These are phyloP conservation scores for Cladorhizidae sp. DNA, from an alignment of 37 sponge, comb jelly and placozoan genomes.

Conservation along the genomic window DNA sequence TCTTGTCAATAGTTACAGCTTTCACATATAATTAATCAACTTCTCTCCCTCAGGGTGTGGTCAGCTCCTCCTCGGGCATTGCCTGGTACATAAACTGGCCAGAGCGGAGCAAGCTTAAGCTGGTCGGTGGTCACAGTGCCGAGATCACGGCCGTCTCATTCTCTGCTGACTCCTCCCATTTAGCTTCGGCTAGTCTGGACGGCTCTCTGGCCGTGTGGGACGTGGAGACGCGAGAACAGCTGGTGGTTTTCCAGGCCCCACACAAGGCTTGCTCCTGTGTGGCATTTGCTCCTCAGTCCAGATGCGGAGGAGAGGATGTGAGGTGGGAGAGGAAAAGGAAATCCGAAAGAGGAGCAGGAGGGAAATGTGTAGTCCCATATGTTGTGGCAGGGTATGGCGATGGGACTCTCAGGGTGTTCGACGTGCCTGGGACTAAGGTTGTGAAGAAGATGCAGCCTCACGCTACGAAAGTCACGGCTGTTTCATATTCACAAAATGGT, in stretches of 20 bases:
- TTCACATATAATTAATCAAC: too few relatives aligned
- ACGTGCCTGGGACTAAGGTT: slow-evolving; percentile 33
- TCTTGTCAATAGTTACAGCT: too few relatives aligned
- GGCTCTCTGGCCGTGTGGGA: slow-evolving; percentile 68
- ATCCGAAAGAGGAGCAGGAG: too few relatives aligned
- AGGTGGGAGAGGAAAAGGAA: neutral
- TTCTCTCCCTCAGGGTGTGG: slow-evolving; percentile 70
- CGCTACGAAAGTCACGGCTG: slow-evolving; percentile 42
- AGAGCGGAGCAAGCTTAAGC: slow-evolving; percentile 54
- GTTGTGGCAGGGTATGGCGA: slow-evolving; percentile 81
- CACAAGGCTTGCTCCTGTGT: slow-evolving; percentile 63
- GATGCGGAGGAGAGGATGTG: neutral
- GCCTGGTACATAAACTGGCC: slow-evolving; percentile 87
- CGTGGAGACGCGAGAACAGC: slow-evolving; percentile 59
- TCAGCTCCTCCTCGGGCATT: slow-evolving; percentile 66
- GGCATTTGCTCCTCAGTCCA: slow-evolving; percentile 42
- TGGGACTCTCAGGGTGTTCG: slow-evolving; percentile 83
- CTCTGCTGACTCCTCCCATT: slow-evolving; percentile 10
- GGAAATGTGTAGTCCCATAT: too few relatives aligned
- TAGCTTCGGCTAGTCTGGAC: slow-evolving; percentile 59
- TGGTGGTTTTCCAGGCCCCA: slow-evolving; percentile 59
- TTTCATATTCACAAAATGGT: slow-evolving; percentile 76
- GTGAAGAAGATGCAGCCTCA: slow-evolving; percentile 82
- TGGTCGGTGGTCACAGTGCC: slow-evolving; percentile 72
- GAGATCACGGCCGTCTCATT: slow-evolving; percentile 43